phyloP scores from a whole-genome alignment of 2,888 invertebrate genomes.

The Octonoba sinensis region DNA sequence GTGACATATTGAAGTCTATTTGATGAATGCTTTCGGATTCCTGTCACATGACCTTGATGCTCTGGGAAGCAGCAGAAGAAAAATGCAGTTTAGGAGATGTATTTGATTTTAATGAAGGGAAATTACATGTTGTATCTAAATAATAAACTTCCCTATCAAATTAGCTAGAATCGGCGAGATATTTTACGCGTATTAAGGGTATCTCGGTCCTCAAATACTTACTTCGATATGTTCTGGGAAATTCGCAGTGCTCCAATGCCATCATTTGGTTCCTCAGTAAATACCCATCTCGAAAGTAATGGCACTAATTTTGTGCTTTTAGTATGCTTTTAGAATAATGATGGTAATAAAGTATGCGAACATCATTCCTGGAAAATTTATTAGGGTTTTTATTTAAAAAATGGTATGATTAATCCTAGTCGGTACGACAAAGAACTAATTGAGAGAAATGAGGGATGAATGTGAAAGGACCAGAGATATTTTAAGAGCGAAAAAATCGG shows the following conservation, averaged over 20 bases:
- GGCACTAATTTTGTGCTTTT: not conserved
- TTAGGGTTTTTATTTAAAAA: too few relatives aligned
- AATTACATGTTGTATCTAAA: slow-evolving; percentile 12
- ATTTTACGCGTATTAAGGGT: slow-evolving; percentile 1
- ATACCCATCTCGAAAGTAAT: slow-evolving; percentile 12
- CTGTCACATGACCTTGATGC: slow-evolving; percentile 7
- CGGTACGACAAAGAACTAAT: too few relatives aligned
- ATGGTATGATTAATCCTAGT: too few relatives aligned
- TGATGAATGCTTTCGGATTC: slow-evolving; percentile 16
- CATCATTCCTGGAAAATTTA: too few relatives aligned
- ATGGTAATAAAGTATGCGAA: too few relatives aligned
- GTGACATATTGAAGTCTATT: slow-evolving; percentile 16
- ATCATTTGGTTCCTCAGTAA: slow-evolving; percentile 2
- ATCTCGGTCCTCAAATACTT: not conserved
- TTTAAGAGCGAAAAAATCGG: too few relatives aligned
- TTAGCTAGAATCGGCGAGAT: slow-evolving; percentile 1
- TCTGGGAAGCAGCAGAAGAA: slow-evolving; percentile 5
- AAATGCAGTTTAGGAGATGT: slow-evolving; percentile 5
- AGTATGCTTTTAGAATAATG: too few relatives aligned
- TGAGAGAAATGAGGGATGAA: too few relatives aligned
- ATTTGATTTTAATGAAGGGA: slow-evolving; percentile 26
- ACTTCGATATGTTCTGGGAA: slow-evolving; percentile 6
- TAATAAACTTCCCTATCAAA: slow-evolving; percentile 7
- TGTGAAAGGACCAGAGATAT: too few relatives aligned
- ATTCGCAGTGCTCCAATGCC: slow-evolving; percentile 22